Conservation (phyloP, 2,888 invertebrate genomes). For the Thelaira solivaga region DNA sequence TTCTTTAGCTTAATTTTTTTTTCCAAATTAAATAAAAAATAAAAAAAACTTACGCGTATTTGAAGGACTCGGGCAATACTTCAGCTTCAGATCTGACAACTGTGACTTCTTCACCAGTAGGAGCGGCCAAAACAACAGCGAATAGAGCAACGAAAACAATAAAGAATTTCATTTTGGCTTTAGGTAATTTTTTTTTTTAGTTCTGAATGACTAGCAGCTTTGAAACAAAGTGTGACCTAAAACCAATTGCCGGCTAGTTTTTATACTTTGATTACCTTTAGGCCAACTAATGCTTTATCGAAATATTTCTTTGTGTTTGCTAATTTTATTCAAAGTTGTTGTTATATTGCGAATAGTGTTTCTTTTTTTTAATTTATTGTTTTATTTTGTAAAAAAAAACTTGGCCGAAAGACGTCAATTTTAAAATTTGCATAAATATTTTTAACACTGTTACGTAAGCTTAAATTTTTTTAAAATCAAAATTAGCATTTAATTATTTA, state of each 20-base stretch:
- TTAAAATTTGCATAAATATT: too few relatives aligned
- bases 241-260: not conserved
- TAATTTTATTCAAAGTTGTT: too few relatives aligned
- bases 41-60: conserved; percentile 78
- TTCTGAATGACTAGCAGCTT: not conserved
- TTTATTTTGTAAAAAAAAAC: too few relatives aligned
- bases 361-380: too few relatives aligned
- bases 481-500: too few relatives aligned
- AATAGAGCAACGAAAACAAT: conserved; percentile 76
- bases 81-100: conserved; percentile 41
- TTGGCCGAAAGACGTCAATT: too few relatives aligned
- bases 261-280: too few relatives aligned
- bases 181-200: conserved; percentile 9
- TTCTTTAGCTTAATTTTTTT: not conserved
- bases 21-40: not conserved
- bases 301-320: too few relatives aligned
- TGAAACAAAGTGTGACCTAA: not conserved
- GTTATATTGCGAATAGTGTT: too few relatives aligned
- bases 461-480: too few relatives aligned
- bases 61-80: conserved; percentile 77
- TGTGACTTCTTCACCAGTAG: conserved; percentile 15
- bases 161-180: conserved; percentile 65
- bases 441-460: too few relatives aligned
- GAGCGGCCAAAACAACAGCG: conserved; percentile 68
- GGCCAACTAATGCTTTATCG: too few relatives aligned